Percentiles rank a stretch among this genome's conserved stretches.
phyloP scores from a whole-genome alignment of 2,797 vertebrate genomes.

The Tarsius wallacei region DNA sequence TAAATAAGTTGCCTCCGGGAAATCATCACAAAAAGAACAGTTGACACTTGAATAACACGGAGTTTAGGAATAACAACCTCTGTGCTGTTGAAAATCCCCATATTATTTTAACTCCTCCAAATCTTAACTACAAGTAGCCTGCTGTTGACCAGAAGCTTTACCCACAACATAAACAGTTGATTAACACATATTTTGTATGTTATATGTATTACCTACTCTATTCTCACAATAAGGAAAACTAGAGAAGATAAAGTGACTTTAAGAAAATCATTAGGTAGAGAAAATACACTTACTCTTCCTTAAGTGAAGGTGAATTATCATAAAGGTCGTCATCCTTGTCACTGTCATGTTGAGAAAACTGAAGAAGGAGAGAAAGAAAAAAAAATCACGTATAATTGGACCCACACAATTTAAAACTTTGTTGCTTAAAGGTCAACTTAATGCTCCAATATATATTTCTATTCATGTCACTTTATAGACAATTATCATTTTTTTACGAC shows the following conservation, averaged over 20 bases:
- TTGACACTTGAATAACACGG: not conserved
- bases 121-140: not conserved
- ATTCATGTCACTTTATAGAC: not conserved
- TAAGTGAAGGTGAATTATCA: not conserved
- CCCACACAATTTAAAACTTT: not conserved
- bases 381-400: not conserved
- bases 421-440: not conserved
- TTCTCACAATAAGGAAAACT: not conserved
- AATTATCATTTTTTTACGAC: not conserved
- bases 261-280: not conserved
- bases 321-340: not conserved
- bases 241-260: not conserved
- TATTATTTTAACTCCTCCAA: not conserved
- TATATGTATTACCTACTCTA: not conserved
- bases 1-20: not conserved
- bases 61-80: not conserved
- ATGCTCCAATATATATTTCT: not conserved
- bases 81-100: not conserved
- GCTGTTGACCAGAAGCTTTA: not conserved
- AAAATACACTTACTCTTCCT: not conserved
- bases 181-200: not conserved
- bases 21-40: not conserved
- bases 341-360: not conserved
- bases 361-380: not conserved
- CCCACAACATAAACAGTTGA: not conserved